Conservation (phyloP, 2,113 vertebrate genomes). For the Anarhynchus alexandrinus region DNA sequence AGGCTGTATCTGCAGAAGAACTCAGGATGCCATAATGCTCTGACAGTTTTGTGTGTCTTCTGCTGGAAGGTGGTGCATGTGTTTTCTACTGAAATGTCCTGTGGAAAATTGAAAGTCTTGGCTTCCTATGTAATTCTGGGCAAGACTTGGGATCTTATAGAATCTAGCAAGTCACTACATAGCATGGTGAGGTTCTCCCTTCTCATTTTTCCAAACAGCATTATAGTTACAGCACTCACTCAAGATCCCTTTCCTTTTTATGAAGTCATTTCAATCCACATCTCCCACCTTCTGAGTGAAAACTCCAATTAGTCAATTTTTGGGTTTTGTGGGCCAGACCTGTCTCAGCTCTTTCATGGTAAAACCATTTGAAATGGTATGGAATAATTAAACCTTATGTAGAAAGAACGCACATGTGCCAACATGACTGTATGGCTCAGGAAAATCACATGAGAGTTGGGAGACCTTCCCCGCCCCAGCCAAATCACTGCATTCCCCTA, state of each 20-base stretch:
- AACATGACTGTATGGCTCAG: not conserved
- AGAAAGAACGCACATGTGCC: not conserved
- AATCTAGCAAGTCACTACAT: not conserved
- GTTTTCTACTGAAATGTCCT: not conserved
- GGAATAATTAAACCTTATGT: not conserved
- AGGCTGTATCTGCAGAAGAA: not conserved
- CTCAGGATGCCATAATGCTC: not conserved
- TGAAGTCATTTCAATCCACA: not conserved
- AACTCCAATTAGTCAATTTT: not conserved
- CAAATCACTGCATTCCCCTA: not conserved
- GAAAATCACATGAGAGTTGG: not conserved
- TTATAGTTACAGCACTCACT: not conserved
- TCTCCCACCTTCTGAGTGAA: not conserved
- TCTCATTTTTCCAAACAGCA: not conserved
- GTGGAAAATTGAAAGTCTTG: not conserved
- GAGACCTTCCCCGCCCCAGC: not conserved
- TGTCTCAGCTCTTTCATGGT: not conserved
- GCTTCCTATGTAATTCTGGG: not conserved
- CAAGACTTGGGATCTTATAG: not conserved
- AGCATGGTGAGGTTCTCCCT: not conserved
- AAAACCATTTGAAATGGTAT: not conserved
- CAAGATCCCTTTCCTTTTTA: not conserved
- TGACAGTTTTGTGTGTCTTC: not conserved
- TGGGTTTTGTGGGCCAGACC: not conserved
- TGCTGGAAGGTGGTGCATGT: not conserved